Evolutionary conservation across 2,113 vertebrate species (phyloP).

Genomic region (Seriola quinqueradiata): DNA sequence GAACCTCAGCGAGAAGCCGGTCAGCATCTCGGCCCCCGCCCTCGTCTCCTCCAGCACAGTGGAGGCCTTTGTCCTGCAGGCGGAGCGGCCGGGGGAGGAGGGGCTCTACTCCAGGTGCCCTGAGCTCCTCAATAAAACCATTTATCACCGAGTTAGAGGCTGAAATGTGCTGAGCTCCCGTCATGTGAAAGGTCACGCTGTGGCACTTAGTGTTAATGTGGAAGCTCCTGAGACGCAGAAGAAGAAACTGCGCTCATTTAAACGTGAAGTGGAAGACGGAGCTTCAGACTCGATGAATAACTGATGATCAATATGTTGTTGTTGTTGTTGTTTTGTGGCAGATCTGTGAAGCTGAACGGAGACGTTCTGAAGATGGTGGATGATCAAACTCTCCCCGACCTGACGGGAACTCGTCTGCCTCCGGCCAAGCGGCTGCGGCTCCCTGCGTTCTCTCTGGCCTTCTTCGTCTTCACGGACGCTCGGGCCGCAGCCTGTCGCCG

Average conservation of each 20-base stretch:
- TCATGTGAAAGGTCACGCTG: background rate
- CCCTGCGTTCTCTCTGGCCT: conserved; percentile 90
- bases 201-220: background rate
- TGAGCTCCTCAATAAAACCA: conserved; percentile 18
- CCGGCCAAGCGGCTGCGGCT: conserved; percentile 82
- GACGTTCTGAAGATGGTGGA: conserved; percentile 89
- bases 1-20: conserved; percentile 86
- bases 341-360: conserved; percentile 89
- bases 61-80: conserved; percentile 90
- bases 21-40: conserved; percentile 79
- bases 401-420: conserved; percentile 80
- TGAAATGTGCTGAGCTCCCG: background rate
- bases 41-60: conserved; percentile 79
- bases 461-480: conserved; percentile 90
- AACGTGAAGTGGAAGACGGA: no score
- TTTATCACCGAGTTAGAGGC: conserved; percentile 21
- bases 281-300: no score
- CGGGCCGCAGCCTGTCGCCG: conserved; percentile 83
- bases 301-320: background rate
- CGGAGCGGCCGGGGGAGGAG: conserved; percentile 78
- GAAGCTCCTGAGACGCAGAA: no score
- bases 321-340: conserved; percentile 19
- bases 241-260: no score
- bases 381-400: conserved; percentile 86
- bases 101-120: conserved; percentile 89